These are phyloP conservation scores for Wasmannia auropunctata DNA, from an alignment of 1,140 invertebrate genomes.

Conservation along the genomic window DNA sequence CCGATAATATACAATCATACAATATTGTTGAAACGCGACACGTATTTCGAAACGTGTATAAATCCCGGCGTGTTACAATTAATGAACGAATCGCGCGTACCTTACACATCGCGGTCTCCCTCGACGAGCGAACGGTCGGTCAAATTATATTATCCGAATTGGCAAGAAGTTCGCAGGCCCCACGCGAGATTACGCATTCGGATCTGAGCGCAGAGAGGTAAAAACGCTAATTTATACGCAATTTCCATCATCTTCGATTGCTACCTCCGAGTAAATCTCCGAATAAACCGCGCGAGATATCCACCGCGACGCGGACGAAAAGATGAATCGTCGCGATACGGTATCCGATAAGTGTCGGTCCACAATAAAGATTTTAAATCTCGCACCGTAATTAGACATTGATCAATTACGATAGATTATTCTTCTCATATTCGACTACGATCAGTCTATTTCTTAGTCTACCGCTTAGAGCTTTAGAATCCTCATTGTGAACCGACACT, in stretches of 20 bases:
- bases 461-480: too few species aligned
- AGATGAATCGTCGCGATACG: too few species aligned
- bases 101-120: too few species aligned
- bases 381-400: too few species aligned
- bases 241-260: neutral
- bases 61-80: neutral
- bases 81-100: neutral
- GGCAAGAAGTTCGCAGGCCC: neutral
- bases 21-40: neutral
- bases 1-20: neutral
- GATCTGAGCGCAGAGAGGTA: too few species aligned
- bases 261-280: neutral
- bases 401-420: too few species aligned
- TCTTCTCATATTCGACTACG: too few species aligned
- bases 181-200: neutral
- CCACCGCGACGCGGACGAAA: too few species aligned
- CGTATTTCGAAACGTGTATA: neutral
- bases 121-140: neutral
- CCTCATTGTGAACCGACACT: too few species aligned
- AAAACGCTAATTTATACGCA: neutral
- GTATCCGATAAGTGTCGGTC: too few species aligned
- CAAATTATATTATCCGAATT: neutral
- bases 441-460: too few species aligned
- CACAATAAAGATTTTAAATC: too few species aligned
- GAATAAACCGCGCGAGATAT: neutral